Conservation (phyloP, 37 sponge, comb jelly and placozoan genomes). For the Tethya wilhelma region DNA sequence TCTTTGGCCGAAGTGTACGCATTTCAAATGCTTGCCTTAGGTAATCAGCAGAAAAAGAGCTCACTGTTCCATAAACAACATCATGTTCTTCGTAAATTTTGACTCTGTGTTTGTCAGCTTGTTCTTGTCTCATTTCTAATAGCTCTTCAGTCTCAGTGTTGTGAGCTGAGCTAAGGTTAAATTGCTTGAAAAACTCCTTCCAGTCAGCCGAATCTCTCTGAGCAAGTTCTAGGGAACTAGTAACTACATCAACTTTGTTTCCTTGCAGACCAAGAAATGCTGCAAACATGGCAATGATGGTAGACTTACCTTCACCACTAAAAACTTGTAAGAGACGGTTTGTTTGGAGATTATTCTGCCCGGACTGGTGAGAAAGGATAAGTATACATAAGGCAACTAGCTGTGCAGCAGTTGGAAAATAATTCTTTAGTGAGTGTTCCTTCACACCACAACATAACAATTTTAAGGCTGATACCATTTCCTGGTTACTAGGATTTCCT, state of each 20-base stretch:
- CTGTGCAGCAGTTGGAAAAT: no score
- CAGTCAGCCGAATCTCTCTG: background rate
- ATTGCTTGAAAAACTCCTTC: background rate
- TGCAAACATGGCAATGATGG: slow-evolving; percentile 48
- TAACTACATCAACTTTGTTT: slow-evolving; percentile 27
- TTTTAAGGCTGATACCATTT: no score
- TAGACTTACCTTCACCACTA: slow-evolving; percentile 46
- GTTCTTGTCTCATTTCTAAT: background rate
- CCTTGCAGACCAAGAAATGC: slow-evolving; percentile 8
- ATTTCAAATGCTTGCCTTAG: no score
- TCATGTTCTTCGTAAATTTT: background rate
- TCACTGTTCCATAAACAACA: no score
- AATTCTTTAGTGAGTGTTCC: no score
- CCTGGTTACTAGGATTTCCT: no score
- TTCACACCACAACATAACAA: no score
- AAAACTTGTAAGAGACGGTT: slow-evolving; percentile 25
- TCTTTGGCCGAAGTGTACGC: no score
- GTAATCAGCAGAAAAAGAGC: no score
- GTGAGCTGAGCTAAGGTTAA: background rate
- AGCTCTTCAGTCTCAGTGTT: slow-evolving; percentile 9
- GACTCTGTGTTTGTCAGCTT: slow-evolving; percentile 1
- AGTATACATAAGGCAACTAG: slow-evolving; percentile 6
- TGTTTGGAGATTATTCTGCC: background rate
- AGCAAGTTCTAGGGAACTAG: slow-evolving; percentile 30
- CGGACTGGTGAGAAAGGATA: slow-evolving; percentile 9